Evolutionary conservation across 2,888 invertebrate species (phyloP).

Genomic region (Adelognathus sp.): DNA sequence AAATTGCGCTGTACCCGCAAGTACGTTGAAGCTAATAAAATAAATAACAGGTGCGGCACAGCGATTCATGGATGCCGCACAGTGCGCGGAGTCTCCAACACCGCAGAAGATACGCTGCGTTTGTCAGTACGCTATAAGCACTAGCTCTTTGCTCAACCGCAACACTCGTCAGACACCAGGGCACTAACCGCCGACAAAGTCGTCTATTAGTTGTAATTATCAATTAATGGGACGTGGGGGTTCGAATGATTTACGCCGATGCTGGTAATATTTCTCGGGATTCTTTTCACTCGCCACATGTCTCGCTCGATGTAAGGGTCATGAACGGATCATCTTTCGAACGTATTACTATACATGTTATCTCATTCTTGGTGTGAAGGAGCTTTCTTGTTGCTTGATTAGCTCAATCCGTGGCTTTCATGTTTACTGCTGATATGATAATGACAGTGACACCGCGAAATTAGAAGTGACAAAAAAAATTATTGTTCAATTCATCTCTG

Average conservation of each 20-base stretch:
- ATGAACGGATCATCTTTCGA: too few relatives aligned
- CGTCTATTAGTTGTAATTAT: constrained; percentile 79
- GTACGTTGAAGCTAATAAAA: constrained; percentile 55
- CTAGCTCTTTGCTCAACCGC: constrained; percentile 50
- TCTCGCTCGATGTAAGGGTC: too few relatives aligned
- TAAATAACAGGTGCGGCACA: constrained; percentile 50
- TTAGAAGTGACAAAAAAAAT: too few relatives aligned
- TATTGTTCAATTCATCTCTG: too few relatives aligned
- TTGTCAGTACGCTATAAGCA: constrained; percentile 43
- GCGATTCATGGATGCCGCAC: constrained; percentile 19
- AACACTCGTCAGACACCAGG: constrained; percentile 41
- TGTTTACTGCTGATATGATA: too few relatives aligned
- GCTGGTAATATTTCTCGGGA: constrained; percentile 8
- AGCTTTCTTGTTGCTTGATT: too few relatives aligned
- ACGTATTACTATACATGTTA: too few relatives aligned
- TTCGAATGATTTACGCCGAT: constrained; percentile 68
- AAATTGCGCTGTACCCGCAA: constrained; percentile 36
- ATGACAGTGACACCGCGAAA: too few relatives aligned
- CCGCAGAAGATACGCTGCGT: constrained; percentile 54
- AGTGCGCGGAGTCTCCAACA: constrained; percentile 34
- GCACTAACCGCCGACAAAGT: constrained; percentile 55
- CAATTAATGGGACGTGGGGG: constrained; percentile 73
- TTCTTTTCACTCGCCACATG: not conserved
- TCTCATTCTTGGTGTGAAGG: too few relatives aligned
- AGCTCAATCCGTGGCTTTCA: too few relatives aligned